Base-by-base conservation (phyloP, 2,797 vertebrate species). In the Dicrostonyx torquatus region DNA sequence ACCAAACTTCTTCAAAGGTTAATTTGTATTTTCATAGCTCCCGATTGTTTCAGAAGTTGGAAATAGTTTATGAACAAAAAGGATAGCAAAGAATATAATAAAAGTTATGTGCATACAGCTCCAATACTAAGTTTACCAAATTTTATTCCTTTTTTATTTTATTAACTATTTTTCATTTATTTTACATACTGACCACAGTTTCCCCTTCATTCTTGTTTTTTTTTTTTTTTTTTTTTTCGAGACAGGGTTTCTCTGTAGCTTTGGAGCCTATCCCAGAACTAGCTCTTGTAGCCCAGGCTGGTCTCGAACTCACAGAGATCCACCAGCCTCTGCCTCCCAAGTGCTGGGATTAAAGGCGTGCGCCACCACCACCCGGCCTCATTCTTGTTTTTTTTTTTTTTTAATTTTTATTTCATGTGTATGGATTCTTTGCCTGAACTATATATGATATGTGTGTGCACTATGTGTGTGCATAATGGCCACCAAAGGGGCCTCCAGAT, bases 11-110 rank as follows among this genome's bases (percentile, higher is more conserved):
- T 87, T 87, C 45, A 87, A 90, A 83, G 14, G 64, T 78, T 76
- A 62, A 70, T 82, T 68, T 93, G 62, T 40, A 87, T 78, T 90
- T 73, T 45, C 20, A 64, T 7, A 60, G 22, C 40, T 84, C 72
- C 48, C 17, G 76, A 11, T 66, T 29, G 18, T 55, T 87, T 92
- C 53, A 37, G 37, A 82, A 64, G 37, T 73, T 64, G 37, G 24
- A 93, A 86, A 83, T 50, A 77, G 24, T 45, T 87, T 76, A 87
- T 80, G 50, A 87, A 94, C 80, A 91, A 73, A 94, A 87, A 77
- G 62, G 58, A n/a, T 55, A 93, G 7, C 40, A 17, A 91, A 73
- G 31, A 88, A 91, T 83, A 58, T 66, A 93, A 66, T 78, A 75
- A 86, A 76, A 58, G 18, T 34, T 45, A 13, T 48, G 45, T 34